phyloP scores from a whole-genome alignment of 1,140 invertebrate species.

The Epicauta chinensis region DNA sequence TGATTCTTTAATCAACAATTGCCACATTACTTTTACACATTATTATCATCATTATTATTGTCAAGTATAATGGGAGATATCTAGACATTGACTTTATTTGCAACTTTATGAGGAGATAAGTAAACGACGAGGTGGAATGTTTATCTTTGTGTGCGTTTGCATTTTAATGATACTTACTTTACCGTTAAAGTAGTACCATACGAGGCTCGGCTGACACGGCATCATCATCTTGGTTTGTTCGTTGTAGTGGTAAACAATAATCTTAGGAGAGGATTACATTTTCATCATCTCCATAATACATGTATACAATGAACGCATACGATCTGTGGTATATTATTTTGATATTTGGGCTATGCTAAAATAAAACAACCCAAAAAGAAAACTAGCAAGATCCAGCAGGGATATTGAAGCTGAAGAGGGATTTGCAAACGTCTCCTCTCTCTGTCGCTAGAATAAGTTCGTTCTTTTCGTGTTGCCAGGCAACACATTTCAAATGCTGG shows the following conservation, averaged over 20 bases:
- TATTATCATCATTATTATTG: no score
- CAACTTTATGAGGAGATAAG: conserved; percentile 4
- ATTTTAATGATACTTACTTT: conserved; percentile 24
- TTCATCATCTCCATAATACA: conserved; percentile 33
- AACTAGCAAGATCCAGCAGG: conserved; percentile 22
- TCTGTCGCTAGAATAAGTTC: neutral
- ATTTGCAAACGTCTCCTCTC: conserved; percentile 10
- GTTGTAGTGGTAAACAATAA: conserved; percentile 25
- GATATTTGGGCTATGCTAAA: conserved; percentile 26
- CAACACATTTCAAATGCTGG: conserved; percentile 27
- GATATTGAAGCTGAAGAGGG: conserved; percentile 29
- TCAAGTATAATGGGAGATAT: neutral
- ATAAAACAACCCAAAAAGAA: conserved; percentile 13
- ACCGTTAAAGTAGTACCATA: conserved; percentile 24
- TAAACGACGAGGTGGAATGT: conserved; percentile 18
- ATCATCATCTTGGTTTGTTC: conserved; percentile 19
- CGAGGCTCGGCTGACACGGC: conserved; percentile 23
- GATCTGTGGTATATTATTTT: conserved; percentile 22
- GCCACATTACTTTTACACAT: conserved; percentile 2
- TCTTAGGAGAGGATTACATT: conserved; percentile 31
- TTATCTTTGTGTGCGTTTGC: conserved; percentile 19
- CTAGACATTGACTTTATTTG: neutral
- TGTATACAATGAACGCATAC: conserved; percentile 25
- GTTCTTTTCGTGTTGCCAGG: conserved; percentile 19
- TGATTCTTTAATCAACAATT: neutral